Conservation (phyloP, 2,113 vertebrate genomes). For the Orientallactaga bullata region DNA sequence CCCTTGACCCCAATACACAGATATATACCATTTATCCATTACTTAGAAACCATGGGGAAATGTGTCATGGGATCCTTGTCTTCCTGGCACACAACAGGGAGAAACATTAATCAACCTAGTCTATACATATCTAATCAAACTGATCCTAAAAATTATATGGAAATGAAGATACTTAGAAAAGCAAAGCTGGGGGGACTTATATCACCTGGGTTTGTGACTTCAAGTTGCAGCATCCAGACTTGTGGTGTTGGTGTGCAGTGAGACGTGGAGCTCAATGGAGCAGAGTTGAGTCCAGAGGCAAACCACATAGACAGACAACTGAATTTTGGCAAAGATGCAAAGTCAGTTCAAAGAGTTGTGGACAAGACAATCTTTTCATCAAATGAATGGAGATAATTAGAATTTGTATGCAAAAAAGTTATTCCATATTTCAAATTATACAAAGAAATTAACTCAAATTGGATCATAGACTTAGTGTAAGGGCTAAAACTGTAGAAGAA, state of each 20-base stretch:
- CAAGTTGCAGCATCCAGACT: neutral
- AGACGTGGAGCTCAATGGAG: neutral
- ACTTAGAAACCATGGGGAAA: neutral
- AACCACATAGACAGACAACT: neutral
- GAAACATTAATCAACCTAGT: conserved; percentile 17
- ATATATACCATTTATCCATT: neutral
- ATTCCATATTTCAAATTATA: neutral
- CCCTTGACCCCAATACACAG: neutral
- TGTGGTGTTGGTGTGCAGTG: neutral
- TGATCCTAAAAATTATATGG: conserved; percentile 23
- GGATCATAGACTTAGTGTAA: neutral
- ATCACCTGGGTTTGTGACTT: conserved; percentile 11
- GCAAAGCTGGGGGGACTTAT: neutral
- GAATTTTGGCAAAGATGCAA: conserved; percentile 40
- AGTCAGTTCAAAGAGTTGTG: neutral
- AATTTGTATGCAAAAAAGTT: neutral
- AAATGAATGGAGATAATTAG: conserved; percentile 21
- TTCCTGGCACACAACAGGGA: neutral
- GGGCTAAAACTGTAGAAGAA: conserved; percentile 20
- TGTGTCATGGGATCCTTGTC: neutral
- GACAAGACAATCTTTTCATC: conserved; percentile 33
- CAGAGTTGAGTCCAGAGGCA: neutral
- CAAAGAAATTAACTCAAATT: conserved; percentile 37
- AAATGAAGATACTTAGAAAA: conserved; percentile 11
- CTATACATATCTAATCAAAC: neutral